Percentiles rank a stretch among this genome's conserved stretches.
phyloP scores from a whole-genome alignment of 2,888 invertebrate genomes.

The Apantesis nais region DNA sequence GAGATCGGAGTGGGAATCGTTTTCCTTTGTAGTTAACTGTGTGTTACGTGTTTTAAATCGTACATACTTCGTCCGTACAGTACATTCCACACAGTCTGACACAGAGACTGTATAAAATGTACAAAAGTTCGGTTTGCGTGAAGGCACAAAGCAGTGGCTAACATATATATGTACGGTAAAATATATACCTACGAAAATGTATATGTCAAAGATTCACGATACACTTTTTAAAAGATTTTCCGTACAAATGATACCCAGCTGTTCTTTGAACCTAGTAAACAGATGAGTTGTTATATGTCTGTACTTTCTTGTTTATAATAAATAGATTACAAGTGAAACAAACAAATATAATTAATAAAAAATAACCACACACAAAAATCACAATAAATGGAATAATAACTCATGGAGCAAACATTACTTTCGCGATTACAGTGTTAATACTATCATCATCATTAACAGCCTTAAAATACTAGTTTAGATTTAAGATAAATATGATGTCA shows the following conservation, averaged over 20 bases:
- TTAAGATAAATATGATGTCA: too few relatives aligned
- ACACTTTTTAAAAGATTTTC: background rate
- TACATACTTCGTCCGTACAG: too few relatives aligned
- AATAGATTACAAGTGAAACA: too few relatives aligned
- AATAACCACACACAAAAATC: too few relatives aligned
- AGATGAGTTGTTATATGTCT: background rate
- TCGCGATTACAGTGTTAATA: too few relatives aligned
- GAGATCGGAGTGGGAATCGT: constrained; percentile 24
- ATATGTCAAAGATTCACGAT: background rate
- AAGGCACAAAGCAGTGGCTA: constrained; percentile 1
- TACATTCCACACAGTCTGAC: too few relatives aligned
- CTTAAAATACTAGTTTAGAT: too few relatives aligned
- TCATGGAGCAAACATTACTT: background rate
- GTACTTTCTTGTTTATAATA: background rate
- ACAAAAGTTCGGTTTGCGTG: background rate
- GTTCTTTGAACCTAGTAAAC: background rate
- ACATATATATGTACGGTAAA: background rate
- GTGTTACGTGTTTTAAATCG: constrained; percentile 24
- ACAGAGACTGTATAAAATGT: constrained; percentile 13
- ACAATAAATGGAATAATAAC: background rate
- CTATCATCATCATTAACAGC: too few relatives aligned
- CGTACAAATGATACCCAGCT: background rate
- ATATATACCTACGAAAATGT: background rate
- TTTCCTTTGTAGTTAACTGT: constrained; percentile 22
- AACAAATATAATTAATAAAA: too few relatives aligned